A percentile compares a stretch with the other conserved stretches of the same genome.
Evolutionary conservation across 2,888 invertebrate species (phyloP).

Genomic region (Scaptomyza tumidula): DNA sequence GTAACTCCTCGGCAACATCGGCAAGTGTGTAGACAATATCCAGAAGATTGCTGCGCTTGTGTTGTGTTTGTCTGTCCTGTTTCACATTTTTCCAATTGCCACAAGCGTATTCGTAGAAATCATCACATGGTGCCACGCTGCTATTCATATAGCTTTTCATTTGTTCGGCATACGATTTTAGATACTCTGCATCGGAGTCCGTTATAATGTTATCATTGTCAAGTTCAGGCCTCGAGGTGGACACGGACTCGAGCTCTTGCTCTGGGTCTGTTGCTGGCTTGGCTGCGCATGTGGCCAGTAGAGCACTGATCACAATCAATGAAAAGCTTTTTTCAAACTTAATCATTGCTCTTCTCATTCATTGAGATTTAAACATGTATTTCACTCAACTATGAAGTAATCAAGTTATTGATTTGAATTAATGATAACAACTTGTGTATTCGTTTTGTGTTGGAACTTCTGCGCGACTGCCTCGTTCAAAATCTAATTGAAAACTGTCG

Average conservation of each 20-base stretch:
- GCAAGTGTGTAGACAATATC: conserved; percentile 72
- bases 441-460: conserved; percentile 11
- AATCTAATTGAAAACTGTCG: conserved; percentile 53
- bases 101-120: conserved; percentile 82
- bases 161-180: conserved; percentile 66
- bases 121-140: conserved; percentile 77
- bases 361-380: conserved; percentile 14
- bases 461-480: conserved; percentile 45
- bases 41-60: conserved; percentile 74
- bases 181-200: conserved; percentile 38
- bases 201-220: conserved; percentile 50
- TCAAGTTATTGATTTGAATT: conserved; percentile 48
- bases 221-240: conserved; percentile 4
- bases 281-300: conserved; percentile 25
- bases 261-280: conserved; percentile 30
- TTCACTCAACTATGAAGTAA: conserved; percentile 20
- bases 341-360: conserved; percentile 47
- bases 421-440: conserved; percentile 20
- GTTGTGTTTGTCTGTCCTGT: conserved; percentile 48
- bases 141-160: conserved; percentile 81
- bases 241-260: background rate
- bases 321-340: conserved; percentile 22
- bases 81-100: conserved; percentile 79
- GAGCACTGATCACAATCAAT: conserved; percentile 21
- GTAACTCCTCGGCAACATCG: conserved; percentile 53